Evolutionary conservation across 2,888 invertebrate genomes (phyloP), one percentile per base, ranked within the genome.

Genomic region (Villa cingulata): DNA sequence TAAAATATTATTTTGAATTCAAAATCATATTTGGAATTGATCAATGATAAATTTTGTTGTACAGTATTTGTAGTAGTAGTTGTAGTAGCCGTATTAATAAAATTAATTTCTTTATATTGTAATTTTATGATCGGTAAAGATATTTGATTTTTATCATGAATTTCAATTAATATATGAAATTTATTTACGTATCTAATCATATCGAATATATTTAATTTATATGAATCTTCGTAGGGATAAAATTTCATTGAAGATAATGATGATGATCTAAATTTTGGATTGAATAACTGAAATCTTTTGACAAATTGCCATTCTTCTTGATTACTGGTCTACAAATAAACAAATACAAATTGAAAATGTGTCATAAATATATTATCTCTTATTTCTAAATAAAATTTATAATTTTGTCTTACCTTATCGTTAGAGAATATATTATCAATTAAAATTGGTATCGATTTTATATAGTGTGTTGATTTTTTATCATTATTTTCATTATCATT

Each of bases 221-320:
- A 57, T 0, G 51, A 55, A 44, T 63, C 63, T 39, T 61, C 61
- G 38, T 61, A 59, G 17, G 18, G 48, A 32, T 32, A 32, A 12
- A 12, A 12, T 12, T 12, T 32, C 12, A 32, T 32, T 32, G 9
- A 12, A 1, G 4, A 32, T 32, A 32, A 12, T 12, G 12, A 12
- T 32, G 7, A 12, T 23, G 29, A 3, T 32, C 29, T 9, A 12
- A 32, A 32, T 32, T 32, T 32, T 12, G 72, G 75, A 58, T 84
- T 83, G 42, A 81, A 70, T 9, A 83, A 57, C 63, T 82, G 83
- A 62, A 85, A 81, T 50, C 85, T 72, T 53, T 78, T 71, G 0
- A 79, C 76, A 32, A 86, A 62, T 57, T 77, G 74, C 81, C 81
- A 83, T 40, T 74, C 72, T 32, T 72, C 71, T 39, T 64, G 60